Evolutionary conservation across 2,888 invertebrate species (phyloP).

Genomic region (Argyresthia goedartella): DNA sequence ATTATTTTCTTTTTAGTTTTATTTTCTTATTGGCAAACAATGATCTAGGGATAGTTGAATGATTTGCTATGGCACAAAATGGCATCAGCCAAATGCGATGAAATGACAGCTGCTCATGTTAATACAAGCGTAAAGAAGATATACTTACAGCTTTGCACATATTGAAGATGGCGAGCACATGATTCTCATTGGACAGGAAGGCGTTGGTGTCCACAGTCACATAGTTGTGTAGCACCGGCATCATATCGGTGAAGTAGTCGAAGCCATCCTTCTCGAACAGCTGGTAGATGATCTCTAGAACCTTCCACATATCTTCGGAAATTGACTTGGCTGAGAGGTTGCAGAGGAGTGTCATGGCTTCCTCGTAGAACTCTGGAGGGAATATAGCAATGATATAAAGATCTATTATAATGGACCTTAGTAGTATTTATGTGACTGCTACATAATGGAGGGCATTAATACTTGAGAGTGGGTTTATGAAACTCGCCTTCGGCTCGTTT

Average conservation of each 20-base stretch:
- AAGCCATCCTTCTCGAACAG: slow-evolving; percentile 95
- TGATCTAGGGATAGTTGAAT: no score
- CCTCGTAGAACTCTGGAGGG: slow-evolving; percentile 93
- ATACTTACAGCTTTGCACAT: slow-evolving; percentile 89
- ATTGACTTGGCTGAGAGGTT: slow-evolving; percentile 91
- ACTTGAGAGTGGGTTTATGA: no score
- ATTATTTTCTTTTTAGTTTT: no score
- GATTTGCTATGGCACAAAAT: no score
- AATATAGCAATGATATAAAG: neutral
- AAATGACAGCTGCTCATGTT: no score
- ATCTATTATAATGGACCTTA: no score
- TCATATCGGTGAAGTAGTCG: slow-evolving; percentile 98
- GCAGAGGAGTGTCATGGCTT: slow-evolving; percentile 92
- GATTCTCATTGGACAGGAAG: slow-evolving; percentile 91
- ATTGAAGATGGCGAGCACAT: slow-evolving; percentile 91
- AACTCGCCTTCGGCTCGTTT: no score
- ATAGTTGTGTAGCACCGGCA: slow-evolving; percentile 98
- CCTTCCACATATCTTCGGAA: slow-evolving; percentile 96
- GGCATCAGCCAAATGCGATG: no score
- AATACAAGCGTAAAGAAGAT: no score
- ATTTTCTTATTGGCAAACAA: no score
- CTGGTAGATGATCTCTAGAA: slow-evolving; percentile 88
- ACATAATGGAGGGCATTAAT: no score
- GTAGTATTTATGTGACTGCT: no score
- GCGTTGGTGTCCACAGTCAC: slow-evolving; percentile 95